These are phyloP conservation scores for Falco naumanni DNA, from an alignment of 2,797 vertebrate species.

Conservation along the genomic window DNA sequence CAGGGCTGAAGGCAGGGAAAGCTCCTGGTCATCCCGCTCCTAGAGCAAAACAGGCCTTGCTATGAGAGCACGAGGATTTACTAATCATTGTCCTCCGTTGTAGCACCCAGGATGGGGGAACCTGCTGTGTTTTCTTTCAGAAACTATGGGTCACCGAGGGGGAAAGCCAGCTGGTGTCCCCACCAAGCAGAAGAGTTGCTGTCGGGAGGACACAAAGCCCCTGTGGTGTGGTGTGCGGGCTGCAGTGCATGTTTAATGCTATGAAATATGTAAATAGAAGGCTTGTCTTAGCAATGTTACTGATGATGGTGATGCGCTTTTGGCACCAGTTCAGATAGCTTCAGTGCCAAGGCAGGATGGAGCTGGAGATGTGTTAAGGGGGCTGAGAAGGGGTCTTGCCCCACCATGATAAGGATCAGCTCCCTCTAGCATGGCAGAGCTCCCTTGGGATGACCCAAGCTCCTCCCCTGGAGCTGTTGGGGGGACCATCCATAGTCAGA, in stretches of 20 bases:
- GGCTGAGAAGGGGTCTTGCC: not conserved
- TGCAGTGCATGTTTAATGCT: slow-evolving; percentile 17
- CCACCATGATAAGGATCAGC: not conserved
- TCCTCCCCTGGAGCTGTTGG: not conserved
- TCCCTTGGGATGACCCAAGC: not conserved
- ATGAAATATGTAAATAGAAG: slow-evolving; percentile 29
- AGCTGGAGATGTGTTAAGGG: not conserved
- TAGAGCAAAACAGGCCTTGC: not conserved
- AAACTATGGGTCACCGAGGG: not conserved
- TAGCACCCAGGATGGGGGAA: not conserved
- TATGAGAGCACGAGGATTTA: not conserved
- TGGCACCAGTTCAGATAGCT: not conserved
- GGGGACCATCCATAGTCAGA: not conserved
- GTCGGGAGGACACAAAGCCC: not conserved
- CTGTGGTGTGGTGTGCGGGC: not conserved
- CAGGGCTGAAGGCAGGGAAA: not conserved
- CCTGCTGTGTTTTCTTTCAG: not conserved
- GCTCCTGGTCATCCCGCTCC: not conserved
- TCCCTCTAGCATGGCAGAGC: not conserved
- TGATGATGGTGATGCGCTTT: slow-evolving; percentile 2
- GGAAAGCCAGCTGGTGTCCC: not conserved
- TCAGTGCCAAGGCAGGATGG: not conserved
- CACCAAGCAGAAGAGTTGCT: not conserved
- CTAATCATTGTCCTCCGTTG: not conserved
- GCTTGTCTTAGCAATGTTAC: not conserved